Base-by-base conservation (phyloP, 2,888 invertebrate genomes). In the Anorthoa munda region DNA sequence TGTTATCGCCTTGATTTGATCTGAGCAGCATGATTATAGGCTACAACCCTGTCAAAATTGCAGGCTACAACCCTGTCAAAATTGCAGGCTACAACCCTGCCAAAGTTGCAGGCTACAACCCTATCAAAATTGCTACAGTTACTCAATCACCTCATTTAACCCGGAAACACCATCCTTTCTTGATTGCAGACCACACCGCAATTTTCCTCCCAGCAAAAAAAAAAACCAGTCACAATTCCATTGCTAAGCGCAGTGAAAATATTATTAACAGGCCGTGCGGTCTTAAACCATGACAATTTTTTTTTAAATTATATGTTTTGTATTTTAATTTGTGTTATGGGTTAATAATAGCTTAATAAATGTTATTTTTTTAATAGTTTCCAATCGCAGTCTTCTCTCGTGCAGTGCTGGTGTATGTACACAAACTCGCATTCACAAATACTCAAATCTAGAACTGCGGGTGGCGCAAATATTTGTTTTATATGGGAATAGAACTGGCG, bases 161-260 rank as follows among this genome's bases (percentile, higher is more conserved):
- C 21, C 55, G 4, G 12, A 64, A 23, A 51, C 21, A 23, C 45
- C 12, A 13, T 1, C n/a, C 21, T 55, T 55, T n/a, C n/a, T n/a
- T n/a, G n/a, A n/a, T n/a, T 60, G 2, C 2, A 63, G 17, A 55
- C 48, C 18, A 56, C 51, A 48, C 26, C 15, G 5, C 45, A 31
- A 18, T 50, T 26, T 26, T 21, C n/a, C 17, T 31, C 17, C 46
- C 12, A 17, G 55, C 45, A 72, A 68, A 74, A 66, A 23, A 15
- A 60, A 46, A 18, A 64, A 46, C 15, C 65, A 45, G 53, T 46
- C 56, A 74, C 21, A 67, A 64, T 64, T 63, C 69, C 65, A 11
- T 75, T 75, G 68, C 18, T 72, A 59, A 12, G 23, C 39, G 17
- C 21, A 53, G 21, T 65, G 45, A 69, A 66, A 64, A 63, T 46